Conservation (phyloP, 37 sponge, comb jelly and placozoan species). For the Amphimedon queenslandica region DNA sequence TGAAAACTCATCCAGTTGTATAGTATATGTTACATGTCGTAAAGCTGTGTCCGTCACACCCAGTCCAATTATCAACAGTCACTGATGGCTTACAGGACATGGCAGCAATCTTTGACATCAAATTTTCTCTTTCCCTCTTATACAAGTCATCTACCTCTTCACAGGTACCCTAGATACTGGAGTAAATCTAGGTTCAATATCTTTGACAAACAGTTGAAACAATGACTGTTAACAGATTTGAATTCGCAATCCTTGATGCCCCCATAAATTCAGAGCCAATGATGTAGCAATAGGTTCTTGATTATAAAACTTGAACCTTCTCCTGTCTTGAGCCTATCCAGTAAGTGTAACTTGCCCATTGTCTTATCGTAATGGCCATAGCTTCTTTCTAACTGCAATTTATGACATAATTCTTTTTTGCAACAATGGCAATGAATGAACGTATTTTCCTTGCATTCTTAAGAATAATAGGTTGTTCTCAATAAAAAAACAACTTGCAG, state of each 20-base stretch:
- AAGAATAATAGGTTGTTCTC: too few relatives aligned
- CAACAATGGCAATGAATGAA: not conserved
- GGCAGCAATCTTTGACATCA: not conserved
- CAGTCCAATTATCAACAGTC: slow-evolving; percentile 11
- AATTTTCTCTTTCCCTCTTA: not conserved
- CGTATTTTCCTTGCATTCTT: too few relatives aligned
- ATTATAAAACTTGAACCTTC: not conserved
- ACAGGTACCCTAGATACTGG: not conserved
- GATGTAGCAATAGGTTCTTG: not conserved
- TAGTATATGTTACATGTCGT: not conserved
- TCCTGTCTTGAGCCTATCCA: not conserved
- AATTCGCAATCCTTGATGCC: not conserved
- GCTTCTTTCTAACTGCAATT: not conserved
- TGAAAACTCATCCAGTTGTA: not conserved
- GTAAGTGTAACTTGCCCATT: not conserved
- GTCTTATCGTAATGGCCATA: too few relatives aligned
- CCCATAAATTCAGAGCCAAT: not conserved
- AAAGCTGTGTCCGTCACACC: not conserved
- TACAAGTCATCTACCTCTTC: not conserved
- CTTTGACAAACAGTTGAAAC: not conserved
- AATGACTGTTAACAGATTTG: not conserved
- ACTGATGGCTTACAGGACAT: not conserved
- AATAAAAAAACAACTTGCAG: too few relatives aligned
- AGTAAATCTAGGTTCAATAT: slow-evolving; percentile 2
- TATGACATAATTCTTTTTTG: too few relatives aligned